A percentile compares a stretch with the other conserved stretches of the same genome.
phyloP scores from a whole-genome alignment of 1,140 invertebrate species.

The Teleopsis dalmanni region DNA sequence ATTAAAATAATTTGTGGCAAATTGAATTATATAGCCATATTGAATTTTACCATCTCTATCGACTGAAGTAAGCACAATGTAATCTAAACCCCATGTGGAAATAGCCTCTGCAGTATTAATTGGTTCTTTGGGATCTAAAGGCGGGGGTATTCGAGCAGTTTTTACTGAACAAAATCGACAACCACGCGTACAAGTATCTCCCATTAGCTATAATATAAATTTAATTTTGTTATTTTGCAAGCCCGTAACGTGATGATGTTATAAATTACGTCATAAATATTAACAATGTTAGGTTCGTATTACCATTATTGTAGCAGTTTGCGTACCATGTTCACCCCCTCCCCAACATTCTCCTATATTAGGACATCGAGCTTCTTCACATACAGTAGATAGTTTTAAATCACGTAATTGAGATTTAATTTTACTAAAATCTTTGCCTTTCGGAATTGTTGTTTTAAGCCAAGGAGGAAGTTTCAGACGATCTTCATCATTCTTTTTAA shows the following conservation, averaged over 20 bases:
- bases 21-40: neutral
- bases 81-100: slow-evolving; percentile 90
- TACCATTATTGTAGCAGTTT: slow-evolving; percentile 89
- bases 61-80: slow-evolving; percentile 96
- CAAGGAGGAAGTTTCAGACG: slow-evolving; percentile 88
- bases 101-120: slow-evolving; percentile 89
- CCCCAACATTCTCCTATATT: slow-evolving; percentile 99
- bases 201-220: slow-evolving; percentile 66
- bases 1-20: neutral
- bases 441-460: slow-evolving; percentile 93
- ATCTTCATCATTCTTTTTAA: slow-evolving; percentile 71
- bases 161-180: slow-evolving; percentile 99
- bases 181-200: slow-evolving; percentile 84
- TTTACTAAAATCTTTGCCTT: slow-evolving; percentile 74
- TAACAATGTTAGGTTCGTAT: neutral
- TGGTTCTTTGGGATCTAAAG: slow-evolving; percentile 86
- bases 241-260: neutral
- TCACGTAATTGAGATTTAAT: slow-evolving; percentile 82
- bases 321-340: slow-evolving; percentile 77
- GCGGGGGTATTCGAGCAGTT: slow-evolving; percentile 84
- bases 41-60: slow-evolving; percentile 72
- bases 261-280: neutral
- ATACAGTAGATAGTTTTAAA: slow-evolving; percentile 93
- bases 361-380: slow-evolving; percentile 97
- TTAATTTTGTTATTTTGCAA: no score